Evolutionary conservation across 2,888 invertebrate genomes (phyloP).

Genomic region (Pseudanteris insignis): DNA sequence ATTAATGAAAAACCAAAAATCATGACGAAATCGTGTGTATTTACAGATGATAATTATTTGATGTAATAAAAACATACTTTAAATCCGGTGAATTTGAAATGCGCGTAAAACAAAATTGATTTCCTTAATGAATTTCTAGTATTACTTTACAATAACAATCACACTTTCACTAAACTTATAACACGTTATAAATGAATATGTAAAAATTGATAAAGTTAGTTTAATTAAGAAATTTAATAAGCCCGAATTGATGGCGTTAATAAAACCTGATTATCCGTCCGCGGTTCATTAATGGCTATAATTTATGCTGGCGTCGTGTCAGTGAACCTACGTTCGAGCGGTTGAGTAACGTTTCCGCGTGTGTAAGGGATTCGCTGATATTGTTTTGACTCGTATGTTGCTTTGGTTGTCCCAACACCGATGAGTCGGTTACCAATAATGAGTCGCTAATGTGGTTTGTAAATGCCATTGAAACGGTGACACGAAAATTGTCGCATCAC

Average conservation of each 20-base stretch:
- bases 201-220: slow-evolving; percentile 11
- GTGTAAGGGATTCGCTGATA: too few species aligned
- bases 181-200: slow-evolving; percentile 3
- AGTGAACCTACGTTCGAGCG: not conserved
- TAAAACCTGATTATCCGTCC: not conserved
- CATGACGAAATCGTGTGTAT: too few species aligned
- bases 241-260: slow-evolving; percentile 7
- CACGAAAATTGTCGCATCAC: not conserved
- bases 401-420: too few species aligned
- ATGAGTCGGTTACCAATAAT: too few species aligned
- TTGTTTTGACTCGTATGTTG: too few species aligned
- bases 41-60: not conserved
- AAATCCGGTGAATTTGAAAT: not conserved
- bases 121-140: slow-evolving; percentile 16
- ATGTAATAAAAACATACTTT: slow-evolving; percentile 2
- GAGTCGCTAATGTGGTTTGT: too few species aligned
- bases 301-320: not conserved
- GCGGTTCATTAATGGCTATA: slow-evolving; percentile 5
- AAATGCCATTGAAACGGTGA: not conserved
- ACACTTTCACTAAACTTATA: slow-evolving; percentile 26
- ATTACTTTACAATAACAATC: slow-evolving; percentile 17
- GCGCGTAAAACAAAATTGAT: slow-evolving; percentile 1
- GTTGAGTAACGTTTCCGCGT: not conserved
- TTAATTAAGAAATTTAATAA: slow-evolving; percentile 23
- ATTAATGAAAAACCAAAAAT: too few species aligned